A percentile compares a stretch with the other conserved stretches of the same genome.
phyloP scores from a whole-genome alignment of 2,797 vertebrate species.

The Sebastes glaucus region DNA sequence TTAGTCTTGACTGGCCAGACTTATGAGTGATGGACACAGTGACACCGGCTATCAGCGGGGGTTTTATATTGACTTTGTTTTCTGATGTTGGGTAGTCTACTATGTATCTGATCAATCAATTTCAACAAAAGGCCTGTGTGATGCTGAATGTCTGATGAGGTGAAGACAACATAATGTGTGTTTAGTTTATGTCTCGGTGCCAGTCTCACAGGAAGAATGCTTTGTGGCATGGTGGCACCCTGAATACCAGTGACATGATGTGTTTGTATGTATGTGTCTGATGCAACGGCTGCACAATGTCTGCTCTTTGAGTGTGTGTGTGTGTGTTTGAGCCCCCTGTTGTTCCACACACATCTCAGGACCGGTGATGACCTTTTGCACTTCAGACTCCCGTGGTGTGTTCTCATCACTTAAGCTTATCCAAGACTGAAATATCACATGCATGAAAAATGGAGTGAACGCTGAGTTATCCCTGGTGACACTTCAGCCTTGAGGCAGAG shows the following conservation, averaged over 20 bases:
- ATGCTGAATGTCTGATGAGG: conserved; percentile 67
- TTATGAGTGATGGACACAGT: conserved; percentile 58
- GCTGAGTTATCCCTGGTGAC: conserved; percentile 8
- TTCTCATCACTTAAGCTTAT: conserved; percentile 50
- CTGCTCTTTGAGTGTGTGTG: conserved; percentile 10
- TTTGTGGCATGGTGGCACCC: conserved; percentile 28
- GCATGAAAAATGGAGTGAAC: conserved; percentile 16
- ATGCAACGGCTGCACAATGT: conserved; percentile 5
- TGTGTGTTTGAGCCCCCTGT: conserved; percentile 19
- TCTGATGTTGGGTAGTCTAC: conserved; percentile 23
- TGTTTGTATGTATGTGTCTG: conserved; percentile 11
- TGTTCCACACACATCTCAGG: background rate
- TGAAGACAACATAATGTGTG: conserved; percentile 49
- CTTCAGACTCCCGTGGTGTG: conserved; percentile 43
- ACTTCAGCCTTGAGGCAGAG: background rate
- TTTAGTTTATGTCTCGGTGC: conserved; percentile 24
- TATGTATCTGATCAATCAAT: conserved; percentile 69
- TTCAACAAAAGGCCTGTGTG: conserved; percentile 54
- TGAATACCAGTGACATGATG: conserved; percentile 27
- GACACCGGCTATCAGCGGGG: conserved; percentile 42
- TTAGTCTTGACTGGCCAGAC: conserved; percentile 15
- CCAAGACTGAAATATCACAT: conserved; percentile 29
- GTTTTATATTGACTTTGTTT: conserved; percentile 57
- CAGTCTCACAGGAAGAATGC: conserved; percentile 8
- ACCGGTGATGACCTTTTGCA: conserved; percentile 56